Conservation (phyloP, 2,797 vertebrate species). For the Coccyzus lansbergi region DNA sequence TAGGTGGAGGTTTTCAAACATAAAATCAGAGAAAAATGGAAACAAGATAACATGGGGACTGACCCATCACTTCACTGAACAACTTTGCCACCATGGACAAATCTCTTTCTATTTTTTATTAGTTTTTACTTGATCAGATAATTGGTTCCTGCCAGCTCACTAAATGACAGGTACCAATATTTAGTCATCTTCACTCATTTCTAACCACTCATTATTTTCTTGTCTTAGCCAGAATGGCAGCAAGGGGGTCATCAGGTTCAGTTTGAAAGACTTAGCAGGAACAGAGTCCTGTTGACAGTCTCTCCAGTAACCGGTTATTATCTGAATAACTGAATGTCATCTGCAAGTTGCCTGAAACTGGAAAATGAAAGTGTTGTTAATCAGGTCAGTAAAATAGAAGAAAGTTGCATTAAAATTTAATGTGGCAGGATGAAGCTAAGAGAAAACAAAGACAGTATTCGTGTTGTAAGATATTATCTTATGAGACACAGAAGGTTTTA, state of each 20-base stretch:
- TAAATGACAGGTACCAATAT: neutral
- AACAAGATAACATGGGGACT: neutral
- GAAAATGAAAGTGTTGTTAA: neutral
- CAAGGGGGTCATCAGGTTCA: neutral
- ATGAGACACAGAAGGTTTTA: neutral
- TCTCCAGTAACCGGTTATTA: neutral
- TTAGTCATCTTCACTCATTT: neutral
- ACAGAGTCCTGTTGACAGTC: neutral
- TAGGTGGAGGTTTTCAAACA: neutral
- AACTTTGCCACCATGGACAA: neutral
- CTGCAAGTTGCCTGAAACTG: neutral
- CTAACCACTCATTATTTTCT: neutral
- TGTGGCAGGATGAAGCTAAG: neutral
- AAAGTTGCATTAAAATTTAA: slow-evolving; percentile 35
- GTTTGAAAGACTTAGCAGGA: neutral
- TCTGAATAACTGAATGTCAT: neutral
- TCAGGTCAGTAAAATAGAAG: neutral
- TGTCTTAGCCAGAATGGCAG: neutral
- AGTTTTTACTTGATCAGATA: neutral
- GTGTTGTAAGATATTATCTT: slow-evolving; percentile 31
- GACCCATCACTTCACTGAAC: neutral
- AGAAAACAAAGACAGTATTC: neutral
- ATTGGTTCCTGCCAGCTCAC: neutral
- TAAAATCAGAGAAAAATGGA: neutral
- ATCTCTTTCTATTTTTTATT: neutral